phyloP scores from a whole-genome alignment of 2,113 vertebrate genomes.

The Cyanoramphus novaezelandiae region DNA sequence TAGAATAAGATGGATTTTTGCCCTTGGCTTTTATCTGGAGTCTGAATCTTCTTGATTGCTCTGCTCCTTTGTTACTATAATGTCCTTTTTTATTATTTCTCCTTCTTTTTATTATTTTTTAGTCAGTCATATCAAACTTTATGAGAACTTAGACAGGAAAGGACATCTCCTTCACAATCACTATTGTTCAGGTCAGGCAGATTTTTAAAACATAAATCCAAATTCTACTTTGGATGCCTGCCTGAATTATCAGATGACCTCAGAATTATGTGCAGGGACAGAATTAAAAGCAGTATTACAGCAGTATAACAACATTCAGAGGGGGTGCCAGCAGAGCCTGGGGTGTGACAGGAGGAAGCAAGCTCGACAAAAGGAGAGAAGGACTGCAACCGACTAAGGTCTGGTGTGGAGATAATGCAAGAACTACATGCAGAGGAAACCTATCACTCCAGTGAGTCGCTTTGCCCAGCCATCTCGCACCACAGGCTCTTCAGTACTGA shows the following conservation, averaged over 20 bases:
- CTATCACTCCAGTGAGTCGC: not conserved
- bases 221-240: not conserved
- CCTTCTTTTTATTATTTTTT: slow-evolving; percentile 50
- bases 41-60: slow-evolving; percentile 17
- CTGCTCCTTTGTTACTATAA: slow-evolving; percentile 25
- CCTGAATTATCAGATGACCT: not conserved
- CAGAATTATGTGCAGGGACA: not conserved
- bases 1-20: slow-evolving; percentile 20
- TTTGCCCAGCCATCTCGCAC: not conserved
- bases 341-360: not conserved
- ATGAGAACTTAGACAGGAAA: slow-evolving; percentile 9
- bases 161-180: slow-evolving; percentile 33
- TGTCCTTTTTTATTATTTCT: slow-evolving; percentile 31
- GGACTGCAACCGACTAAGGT: not conserved
- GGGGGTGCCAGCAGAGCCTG: not conserved
- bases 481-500: not conserved
- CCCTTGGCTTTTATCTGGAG: slow-evolving; percentile 38
- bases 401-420: not conserved
- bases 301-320: not conserved
- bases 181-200: not conserved
- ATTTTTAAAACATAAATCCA: slow-evolving; percentile 12
- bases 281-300: not conserved
- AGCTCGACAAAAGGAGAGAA: not conserved
- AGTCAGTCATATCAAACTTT: slow-evolving; percentile 39
- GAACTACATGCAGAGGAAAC: not conserved